Evolutionary conservation across 1,140 invertebrate genomes (phyloP).

Genomic region (Zaprionus lachaisei): DNA sequence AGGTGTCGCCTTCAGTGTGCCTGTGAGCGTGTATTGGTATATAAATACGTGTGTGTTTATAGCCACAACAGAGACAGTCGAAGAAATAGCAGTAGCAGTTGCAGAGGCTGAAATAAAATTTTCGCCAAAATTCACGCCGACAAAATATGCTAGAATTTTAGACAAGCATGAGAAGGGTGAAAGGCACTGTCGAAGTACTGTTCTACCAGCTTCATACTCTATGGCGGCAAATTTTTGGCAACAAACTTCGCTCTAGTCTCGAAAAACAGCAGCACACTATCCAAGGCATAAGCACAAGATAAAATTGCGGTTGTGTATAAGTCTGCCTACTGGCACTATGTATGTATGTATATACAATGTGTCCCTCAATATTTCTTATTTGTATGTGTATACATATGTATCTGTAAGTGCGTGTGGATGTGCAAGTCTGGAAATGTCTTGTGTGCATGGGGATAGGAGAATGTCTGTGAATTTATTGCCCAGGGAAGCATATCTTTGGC

Average conservation of each 20-base stretch:
- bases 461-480: conserved; percentile 74
- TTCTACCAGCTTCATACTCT: conserved; percentile 76
- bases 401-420: not conserved
- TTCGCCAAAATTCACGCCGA: conserved; percentile 66
- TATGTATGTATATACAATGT: conserved; percentile 1
- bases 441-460: conserved; percentile 27
- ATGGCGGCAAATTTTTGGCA: conserved; percentile 80
- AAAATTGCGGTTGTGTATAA: conserved; percentile 12
- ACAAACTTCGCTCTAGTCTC: conserved; percentile 63
- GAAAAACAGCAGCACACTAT: conserved; percentile 41
- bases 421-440: conserved; percentile 21
- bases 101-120: conserved; percentile 72
- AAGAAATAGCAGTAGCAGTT: conserved; percentile 25
- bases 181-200: conserved; percentile 25
- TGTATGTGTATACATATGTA: conserved; percentile 18
- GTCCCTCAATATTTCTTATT: conserved; percentile 12
- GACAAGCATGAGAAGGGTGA: conserved; percentile 32
- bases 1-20: conserved; percentile 65
- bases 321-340: conserved; percentile 11
- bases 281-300: conserved; percentile 29
- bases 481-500: conserved; percentile 77
- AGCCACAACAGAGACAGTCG: conserved; percentile 62
- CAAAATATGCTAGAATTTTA: conserved; percentile 73
- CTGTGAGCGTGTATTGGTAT: conserved; percentile 40
- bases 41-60: conserved; percentile 60